Percentiles rank a stretch among this genome's conserved stretches.
phyloP scores from a whole-genome alignment of 2,113 vertebrate species.

The Actenoides lindsayi region DNA sequence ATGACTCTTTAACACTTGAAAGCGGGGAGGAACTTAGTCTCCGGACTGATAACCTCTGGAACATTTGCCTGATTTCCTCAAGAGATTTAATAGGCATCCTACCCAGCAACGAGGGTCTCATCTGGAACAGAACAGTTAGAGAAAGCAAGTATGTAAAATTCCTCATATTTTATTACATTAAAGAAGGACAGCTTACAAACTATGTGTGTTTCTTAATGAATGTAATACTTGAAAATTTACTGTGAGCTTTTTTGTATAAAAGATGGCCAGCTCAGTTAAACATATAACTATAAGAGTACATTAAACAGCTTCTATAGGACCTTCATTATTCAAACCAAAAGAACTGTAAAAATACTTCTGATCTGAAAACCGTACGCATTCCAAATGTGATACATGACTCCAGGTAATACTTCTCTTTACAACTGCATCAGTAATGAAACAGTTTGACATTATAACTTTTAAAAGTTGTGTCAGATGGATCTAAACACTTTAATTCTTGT shows the following conservation, averaged over 20 bases:
- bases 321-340: neutral
- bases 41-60: constrained; percentile 84
- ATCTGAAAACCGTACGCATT: neutral
- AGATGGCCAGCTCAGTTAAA: neutral
- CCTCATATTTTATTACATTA: neutral
- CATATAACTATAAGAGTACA: neutral
- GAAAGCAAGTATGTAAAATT: neutral
- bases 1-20: constrained; percentile 42
- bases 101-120: constrained; percentile 72
- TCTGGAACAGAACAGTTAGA: constrained; percentile 67
- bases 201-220: neutral
- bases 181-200: neutral
- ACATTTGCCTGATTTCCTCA: constrained; percentile 88
- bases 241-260: neutral
- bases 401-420: neutral
- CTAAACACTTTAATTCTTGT: neutral
- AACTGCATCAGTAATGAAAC: neutral
- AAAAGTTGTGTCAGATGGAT: neutral
- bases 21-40: constrained; percentile 74
- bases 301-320: neutral
- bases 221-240: neutral
- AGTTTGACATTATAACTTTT: neutral
- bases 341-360: neutral
- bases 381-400: neutral
- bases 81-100: constrained; percentile 81